Evolutionary conservation across 2,113 vertebrate species (phyloP), one percentile per base, ranked within the genome.

Genomic region (Tyto alba): DNA sequence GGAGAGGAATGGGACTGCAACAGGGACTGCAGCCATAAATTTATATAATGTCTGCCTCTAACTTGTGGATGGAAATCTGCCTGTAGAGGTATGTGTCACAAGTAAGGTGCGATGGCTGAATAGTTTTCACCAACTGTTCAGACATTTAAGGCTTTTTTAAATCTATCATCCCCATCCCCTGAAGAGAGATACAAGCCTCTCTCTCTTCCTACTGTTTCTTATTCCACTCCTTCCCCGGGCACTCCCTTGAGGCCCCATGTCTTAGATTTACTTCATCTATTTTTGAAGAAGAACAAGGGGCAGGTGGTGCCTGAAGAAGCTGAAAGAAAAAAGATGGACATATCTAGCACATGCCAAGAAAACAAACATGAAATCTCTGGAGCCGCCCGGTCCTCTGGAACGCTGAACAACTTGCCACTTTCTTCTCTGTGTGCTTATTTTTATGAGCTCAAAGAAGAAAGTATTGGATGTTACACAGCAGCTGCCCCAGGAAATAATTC

Each of bases 401-500:
- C n/a, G 3, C 88, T 72, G 62, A 91, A 68, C 89, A 78, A 30
- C 82, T 94, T 93, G 72, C 83, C 90, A 84, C 59, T 87, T 96
- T 96, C 92, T 95, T 94, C 86, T 94, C 38, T n/a, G 90, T 86
- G 83, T 2, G 4, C 71, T 93, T 96, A 85, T 91, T 96, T 97
- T 96, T 88, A 85, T 90, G 94, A 97, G 75, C 95, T 96, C 95
- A 76, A 95, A 97, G 93, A 94, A 95, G 97, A 93, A 93, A 95
- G 86, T 87, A 90, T 59, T 97, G 80, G 86, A 95, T 96, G 87
- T 95, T 95, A 95, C 92, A 85, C 73, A 96, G 96, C 93, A 95
- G 96, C 95, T 97, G 97, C 91, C 96, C 92, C 85, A 69, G 96
- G 96, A 97, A 97, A 97, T 96, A 97, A 95, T 91, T 94, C 57